These are phyloP conservation scores for Alentia gelatinosa DNA, from an alignment of 2,888 invertebrate genomes.

Conservation along the genomic window DNA sequence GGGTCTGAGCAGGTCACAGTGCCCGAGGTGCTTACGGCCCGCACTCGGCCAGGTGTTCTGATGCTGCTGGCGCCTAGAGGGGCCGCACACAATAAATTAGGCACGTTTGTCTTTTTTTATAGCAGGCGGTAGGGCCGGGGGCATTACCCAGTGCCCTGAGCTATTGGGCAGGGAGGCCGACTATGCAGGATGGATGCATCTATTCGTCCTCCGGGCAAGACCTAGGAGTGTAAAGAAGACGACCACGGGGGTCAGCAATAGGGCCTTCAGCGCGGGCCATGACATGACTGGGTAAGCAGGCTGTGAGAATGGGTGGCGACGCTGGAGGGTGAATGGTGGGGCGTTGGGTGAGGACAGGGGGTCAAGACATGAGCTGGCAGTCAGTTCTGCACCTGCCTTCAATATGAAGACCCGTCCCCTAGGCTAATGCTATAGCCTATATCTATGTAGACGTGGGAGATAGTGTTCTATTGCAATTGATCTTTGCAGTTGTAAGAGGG, in stretches of 20 bases:
- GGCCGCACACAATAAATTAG: neutral
- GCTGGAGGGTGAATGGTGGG: neutral
- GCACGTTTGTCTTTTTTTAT: neutral
- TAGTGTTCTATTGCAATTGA: too few relatives aligned
- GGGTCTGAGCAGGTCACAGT: neutral
- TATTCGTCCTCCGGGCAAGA: neutral
- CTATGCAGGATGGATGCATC: neutral
- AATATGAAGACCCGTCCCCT: neutral
- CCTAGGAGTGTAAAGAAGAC: neutral
- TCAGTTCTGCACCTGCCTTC: too few relatives aligned
- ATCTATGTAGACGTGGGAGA: too few relatives aligned
- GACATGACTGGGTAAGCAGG: slow-evolving; percentile 6
- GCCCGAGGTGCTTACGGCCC: neutral
- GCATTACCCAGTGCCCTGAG: neutral
- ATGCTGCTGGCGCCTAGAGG: neutral
- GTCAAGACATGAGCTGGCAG: too few relatives aligned
- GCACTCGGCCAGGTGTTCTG: neutral
- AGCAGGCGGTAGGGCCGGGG: neutral
- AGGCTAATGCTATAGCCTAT: neutral
- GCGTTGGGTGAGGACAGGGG: neutral
- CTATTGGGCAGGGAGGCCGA: neutral
- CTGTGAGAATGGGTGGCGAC: neutral
- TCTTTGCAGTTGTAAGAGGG: too few relatives aligned
- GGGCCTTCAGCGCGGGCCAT: slow-evolving; percentile 9
- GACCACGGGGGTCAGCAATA: neutral